These are phyloP conservation scores for Parascotia fuliginaria DNA, from an alignment of 2,888 invertebrate genomes.

Conservation along the genomic window DNA sequence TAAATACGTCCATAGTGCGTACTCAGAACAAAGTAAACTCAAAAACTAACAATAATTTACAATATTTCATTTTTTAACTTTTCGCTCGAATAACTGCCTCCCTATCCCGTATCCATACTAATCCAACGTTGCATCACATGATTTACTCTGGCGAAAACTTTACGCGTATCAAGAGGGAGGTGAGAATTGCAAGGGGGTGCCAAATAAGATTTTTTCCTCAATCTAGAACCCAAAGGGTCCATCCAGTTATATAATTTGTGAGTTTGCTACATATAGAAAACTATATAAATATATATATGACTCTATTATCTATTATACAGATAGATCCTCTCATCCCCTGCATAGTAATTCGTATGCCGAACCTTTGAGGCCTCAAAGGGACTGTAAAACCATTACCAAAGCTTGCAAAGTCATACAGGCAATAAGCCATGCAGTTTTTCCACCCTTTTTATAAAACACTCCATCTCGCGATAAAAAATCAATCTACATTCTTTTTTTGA, in stretches of 20 bases:
- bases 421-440: slow-evolving; percentile 27
- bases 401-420: slow-evolving; percentile 23
- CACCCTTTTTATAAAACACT: slow-evolving; percentile 6
- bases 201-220: slow-evolving; percentile 85
- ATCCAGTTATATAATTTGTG: slow-evolving; percentile 76
- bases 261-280: slow-evolving; percentile 36
- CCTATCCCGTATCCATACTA: slow-evolving; percentile 43
- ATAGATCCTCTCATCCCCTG: slow-evolving; percentile 16
- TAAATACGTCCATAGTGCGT: too few relatives aligned
- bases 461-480: slow-evolving; percentile 1
- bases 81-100: not conserved
- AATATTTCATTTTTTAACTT: not conserved
- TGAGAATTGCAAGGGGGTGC: slow-evolving; percentile 74
- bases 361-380: slow-evolving; percentile 23
- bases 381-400: slow-evolving; percentile 16
- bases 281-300: slow-evolving; percentile 15
- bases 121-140: slow-evolving; percentile 54
- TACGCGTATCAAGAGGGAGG: slow-evolving; percentile 63
- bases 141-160: slow-evolving; percentile 53
- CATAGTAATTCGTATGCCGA: slow-evolving; percentile 13
- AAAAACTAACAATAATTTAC: too few relatives aligned
- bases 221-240: slow-evolving; percentile 58
- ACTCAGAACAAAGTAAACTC: too few relatives aligned
- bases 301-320: slow-evolving; percentile 4
- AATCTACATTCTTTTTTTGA: not conserved